Conservation (phyloP, 2,797 vertebrate genomes). For the Labeo calbasu region DNA sequence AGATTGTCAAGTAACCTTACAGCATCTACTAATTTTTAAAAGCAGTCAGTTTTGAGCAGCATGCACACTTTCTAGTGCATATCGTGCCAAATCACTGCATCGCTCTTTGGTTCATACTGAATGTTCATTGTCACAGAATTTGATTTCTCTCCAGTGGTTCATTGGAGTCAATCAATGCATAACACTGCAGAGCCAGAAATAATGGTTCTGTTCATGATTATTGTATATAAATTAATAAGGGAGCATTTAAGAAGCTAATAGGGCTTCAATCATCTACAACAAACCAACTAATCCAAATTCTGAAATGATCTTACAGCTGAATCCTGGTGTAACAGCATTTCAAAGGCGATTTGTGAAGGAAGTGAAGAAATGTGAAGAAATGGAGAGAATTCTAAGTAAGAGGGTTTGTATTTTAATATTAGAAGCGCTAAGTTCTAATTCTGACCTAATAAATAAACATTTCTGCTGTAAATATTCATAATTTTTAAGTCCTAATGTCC, state of each 20-base stretch:
- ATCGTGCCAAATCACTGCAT: neutral
- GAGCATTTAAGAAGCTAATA: neutral
- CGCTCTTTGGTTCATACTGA: neutral
- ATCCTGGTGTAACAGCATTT: slow-evolving; percentile 52
- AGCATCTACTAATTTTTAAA: neutral
- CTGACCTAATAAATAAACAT: neutral
- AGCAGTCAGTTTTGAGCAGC: neutral
- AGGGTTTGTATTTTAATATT: slow-evolving; percentile 12
- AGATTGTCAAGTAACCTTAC: neutral
- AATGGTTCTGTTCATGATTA: neutral
- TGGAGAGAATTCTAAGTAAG: slow-evolving; percentile 65
- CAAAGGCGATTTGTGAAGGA: slow-evolving; percentile 65
- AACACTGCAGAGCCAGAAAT: slow-evolving; percentile 6
- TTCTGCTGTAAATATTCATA: too few species aligned
- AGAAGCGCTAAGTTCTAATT: neutral
- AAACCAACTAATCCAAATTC: neutral
- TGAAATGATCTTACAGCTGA: slow-evolving; percentile 49
- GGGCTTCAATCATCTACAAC: neutral
- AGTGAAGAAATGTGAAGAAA: slow-evolving; percentile 65
- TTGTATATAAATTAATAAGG: neutral
- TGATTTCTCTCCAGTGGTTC: neutral
- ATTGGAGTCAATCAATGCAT: slow-evolving; percentile 8
- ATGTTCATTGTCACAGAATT: neutral
- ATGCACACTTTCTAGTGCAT: slow-evolving; percentile 6
- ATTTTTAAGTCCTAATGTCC: too few species aligned